Percentiles rank a stretch among this genome's conserved stretches.
Evolutionary conservation across 2,888 invertebrate genomes (phyloP).

Genomic region (Lepidocyrtinus sp.): DNA sequence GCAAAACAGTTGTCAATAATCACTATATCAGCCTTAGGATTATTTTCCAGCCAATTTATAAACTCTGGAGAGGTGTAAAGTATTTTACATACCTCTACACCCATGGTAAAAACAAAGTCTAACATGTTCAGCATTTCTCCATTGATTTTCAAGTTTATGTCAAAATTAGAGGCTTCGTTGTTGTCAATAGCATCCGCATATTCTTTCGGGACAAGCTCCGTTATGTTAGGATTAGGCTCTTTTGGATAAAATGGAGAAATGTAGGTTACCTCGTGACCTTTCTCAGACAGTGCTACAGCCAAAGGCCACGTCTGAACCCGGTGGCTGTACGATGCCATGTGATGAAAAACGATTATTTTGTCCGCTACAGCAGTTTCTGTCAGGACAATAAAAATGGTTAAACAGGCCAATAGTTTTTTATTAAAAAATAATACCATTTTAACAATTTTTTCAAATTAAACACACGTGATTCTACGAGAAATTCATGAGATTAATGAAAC

Average conservation of each 20-base stretch:
- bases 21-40: conserved; percentile 56
- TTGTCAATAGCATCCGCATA: not conserved
- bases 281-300: conserved; percentile 40
- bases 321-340: conserved; percentile 39
- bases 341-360: no score
- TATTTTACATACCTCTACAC: not conserved
- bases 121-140: not conserved
- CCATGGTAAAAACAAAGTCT: not conserved
- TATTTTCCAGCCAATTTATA: not conserved
- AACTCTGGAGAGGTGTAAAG: conserved; percentile 20
- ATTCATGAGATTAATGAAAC: no score
- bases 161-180: conserved; percentile 11
- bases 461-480: no score
- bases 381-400: no score
- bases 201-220: conserved; percentile 29
- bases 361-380: no score
- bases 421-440: no score
- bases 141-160: conserved; percentile 9
- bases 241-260: conserved; percentile 42
- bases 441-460: no score
- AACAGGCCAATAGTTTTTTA: no score
- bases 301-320: conserved; percentile 41
- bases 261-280: conserved; percentile 55
- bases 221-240: conserved; percentile 11
- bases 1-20: conserved; percentile 57